Evolutionary conservation across 1,140 invertebrate genomes (phyloP).

Genomic region (Lucilia cuprina): DNA sequence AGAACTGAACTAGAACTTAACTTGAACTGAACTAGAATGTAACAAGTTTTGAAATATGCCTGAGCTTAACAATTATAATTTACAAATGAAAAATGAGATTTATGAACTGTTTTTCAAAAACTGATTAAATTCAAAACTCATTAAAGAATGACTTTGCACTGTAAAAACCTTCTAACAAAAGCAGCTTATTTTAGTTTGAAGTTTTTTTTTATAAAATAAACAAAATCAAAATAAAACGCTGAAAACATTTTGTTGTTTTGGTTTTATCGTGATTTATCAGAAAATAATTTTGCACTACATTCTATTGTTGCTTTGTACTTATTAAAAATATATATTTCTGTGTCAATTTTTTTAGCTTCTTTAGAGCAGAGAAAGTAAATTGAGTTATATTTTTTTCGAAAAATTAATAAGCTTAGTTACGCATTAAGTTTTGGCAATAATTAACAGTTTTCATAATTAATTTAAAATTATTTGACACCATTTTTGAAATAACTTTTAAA

Average conservation of each 20-base stretch:
- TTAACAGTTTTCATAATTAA: no score
- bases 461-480: no score
- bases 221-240: no score
- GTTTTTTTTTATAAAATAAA: background rate
- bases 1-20: no score
- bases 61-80: no score
- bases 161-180: background rate
- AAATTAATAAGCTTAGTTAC: background rate
- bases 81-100: no score
- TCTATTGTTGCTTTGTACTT: background rate
- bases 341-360: background rate
- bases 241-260: no score
- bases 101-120: background rate
- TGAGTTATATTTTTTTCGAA: background rate
- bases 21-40: no score
- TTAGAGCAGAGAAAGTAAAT: background rate
- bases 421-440: background rate
- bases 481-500: no score
- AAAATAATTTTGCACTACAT: background rate
- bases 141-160: no score
- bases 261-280: background rate
- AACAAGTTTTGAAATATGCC: no score
- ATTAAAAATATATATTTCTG: background rate
- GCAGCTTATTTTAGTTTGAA: background rate
- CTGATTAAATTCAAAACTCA: background rate